These are phyloP conservation scores for Agrotis ipsilon DNA, from an alignment of 2,888 invertebrate species.

Conservation along the genomic window DNA sequence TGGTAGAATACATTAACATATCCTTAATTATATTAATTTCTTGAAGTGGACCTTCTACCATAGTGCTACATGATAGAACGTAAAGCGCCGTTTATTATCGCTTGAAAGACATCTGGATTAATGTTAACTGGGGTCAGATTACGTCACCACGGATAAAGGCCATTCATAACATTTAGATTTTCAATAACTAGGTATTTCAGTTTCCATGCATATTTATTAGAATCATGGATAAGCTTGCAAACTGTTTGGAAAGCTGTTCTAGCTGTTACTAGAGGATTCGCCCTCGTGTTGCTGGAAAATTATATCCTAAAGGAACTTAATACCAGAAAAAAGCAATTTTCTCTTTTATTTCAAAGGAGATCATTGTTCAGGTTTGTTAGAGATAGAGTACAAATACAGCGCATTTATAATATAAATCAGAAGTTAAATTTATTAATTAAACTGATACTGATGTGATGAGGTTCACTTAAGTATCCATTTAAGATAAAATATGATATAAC, in stretches of 20 bases:
- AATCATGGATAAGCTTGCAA: neutral
- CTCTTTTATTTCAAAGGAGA: too few relatives aligned
- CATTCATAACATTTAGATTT: conserved; percentile 42
- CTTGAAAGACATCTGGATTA: conserved; percentile 55
- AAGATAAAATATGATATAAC: neutral
- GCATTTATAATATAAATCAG: too few relatives aligned
- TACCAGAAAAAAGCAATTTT: too few relatives aligned
- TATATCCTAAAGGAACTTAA: too few relatives aligned
- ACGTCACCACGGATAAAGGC: conserved; percentile 49
- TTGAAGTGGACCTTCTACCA: conserved; percentile 41
- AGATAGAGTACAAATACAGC: too few relatives aligned
- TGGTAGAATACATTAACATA: neutral
- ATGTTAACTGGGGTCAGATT: conserved; percentile 58
- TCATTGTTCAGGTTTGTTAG: too few relatives aligned
- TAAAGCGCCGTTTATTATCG: conserved; percentile 52
- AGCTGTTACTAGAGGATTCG: too few relatives aligned
- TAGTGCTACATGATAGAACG: neutral
- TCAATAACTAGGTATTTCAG: neutral
- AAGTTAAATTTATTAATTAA: too few relatives aligned
- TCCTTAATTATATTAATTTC: neutral
- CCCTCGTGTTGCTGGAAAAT: too few relatives aligned
- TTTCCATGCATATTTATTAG: conserved; percentile 15
- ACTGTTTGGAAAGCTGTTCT: neutral
- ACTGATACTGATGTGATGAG: too few relatives aligned
- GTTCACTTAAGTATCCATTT: neutral